Evolutionary conservation across 2,113 vertebrate genomes (phyloP).

Genomic region (Excalfactoria chinensis): DNA sequence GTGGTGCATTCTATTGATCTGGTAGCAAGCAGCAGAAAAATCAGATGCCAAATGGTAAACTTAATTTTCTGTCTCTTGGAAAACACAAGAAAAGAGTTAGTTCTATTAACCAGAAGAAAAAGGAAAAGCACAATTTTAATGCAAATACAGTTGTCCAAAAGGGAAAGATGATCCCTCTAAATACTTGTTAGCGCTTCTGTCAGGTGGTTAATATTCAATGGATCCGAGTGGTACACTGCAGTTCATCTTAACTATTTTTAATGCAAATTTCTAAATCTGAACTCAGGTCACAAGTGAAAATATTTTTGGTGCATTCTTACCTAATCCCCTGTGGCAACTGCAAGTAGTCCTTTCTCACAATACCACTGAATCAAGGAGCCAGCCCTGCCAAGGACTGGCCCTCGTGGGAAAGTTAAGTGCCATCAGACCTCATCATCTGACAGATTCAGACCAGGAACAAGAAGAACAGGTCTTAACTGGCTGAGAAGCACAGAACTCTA

Average conservation of each 20-base stretch:
- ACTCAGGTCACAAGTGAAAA: not conserved
- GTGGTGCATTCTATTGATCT: not conserved
- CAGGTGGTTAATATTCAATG: not conserved
- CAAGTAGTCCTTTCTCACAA: not conserved
- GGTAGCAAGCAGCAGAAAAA: conserved; percentile 53
- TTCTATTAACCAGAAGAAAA: conserved; percentile 21
- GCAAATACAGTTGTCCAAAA: not conserved
- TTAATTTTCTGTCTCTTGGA: conserved; percentile 55
- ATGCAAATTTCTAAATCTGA: not conserved
- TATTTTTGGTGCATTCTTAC: not conserved
- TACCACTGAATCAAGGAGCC: not conserved
- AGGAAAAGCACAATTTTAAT: not conserved
- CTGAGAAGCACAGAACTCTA: not conserved
- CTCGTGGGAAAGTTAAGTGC: not conserved
- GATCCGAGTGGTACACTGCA: not conserved
- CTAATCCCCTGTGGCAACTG: not conserved
- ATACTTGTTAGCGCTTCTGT: not conserved
- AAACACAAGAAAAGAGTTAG: not conserved
- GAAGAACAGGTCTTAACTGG: not conserved
- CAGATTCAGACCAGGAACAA: not conserved
- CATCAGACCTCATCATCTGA: not conserved
- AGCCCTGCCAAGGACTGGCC: not conserved
- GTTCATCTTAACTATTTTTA: not conserved
- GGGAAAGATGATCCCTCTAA: not conserved
- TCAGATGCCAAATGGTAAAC: conserved; percentile 30